Evolutionary conservation across 2,113 vertebrate genomes (phyloP).

Genomic region (Accipiter virgatus): DNA sequence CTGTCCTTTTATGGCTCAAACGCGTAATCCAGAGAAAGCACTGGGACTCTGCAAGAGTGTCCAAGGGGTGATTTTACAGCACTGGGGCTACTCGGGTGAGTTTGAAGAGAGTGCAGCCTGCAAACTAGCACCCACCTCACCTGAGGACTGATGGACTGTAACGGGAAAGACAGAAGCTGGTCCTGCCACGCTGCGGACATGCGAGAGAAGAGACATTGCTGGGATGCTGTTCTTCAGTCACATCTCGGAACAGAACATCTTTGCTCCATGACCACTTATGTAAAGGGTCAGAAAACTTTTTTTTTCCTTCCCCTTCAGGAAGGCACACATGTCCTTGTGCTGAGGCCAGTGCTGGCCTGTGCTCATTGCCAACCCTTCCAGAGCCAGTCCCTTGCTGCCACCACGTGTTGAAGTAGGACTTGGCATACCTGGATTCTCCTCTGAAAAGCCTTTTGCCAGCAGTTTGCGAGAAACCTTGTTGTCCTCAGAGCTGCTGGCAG

Average conservation of each 20-base stretch:
- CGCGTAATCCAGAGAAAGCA: background rate
- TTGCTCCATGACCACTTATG: background rate
- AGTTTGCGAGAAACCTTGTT: background rate
- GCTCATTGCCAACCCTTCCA: background rate
- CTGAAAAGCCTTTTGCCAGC: background rate
- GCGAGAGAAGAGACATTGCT: background rate
- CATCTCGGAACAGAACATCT: background rate
- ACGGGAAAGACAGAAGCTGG: background rate
- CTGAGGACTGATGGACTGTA: background rate
- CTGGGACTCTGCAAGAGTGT: background rate
- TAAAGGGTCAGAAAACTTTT: background rate
- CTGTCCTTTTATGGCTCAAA: background rate
- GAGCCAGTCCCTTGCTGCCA: conserved; percentile 54
- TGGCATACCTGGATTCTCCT: fast-evolving
- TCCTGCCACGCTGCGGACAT: background rate
- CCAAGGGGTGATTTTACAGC: background rate
- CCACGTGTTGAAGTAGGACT: conserved; percentile 19
- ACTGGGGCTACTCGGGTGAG: background rate
- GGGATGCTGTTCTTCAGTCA: background rate
- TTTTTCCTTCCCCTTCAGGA: background rate
- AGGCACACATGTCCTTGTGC: background rate
- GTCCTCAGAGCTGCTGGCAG: background rate
- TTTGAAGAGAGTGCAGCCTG: background rate
- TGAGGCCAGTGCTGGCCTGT: background rate
- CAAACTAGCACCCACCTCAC: background rate